These are phyloP conservation scores for Lophius piscatorius DNA, from an alignment of 2,113 vertebrate species.

Conservation along the genomic window DNA sequence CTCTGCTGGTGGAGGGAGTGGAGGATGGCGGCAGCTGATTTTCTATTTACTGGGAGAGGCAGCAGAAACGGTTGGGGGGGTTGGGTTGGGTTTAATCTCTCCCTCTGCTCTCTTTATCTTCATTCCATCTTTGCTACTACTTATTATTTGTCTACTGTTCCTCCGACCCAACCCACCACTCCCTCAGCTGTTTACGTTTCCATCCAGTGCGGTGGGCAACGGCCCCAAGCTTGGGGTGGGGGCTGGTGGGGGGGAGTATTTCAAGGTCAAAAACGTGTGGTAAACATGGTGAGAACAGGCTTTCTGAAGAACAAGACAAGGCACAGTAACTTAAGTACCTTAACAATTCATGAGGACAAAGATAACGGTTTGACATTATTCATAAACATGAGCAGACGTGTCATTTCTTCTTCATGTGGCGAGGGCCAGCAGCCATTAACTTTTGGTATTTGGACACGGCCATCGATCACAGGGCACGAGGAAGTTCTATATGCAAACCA, in stretches of 20 bases:
- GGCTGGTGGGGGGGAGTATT: neutral
- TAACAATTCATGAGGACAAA: neutral
- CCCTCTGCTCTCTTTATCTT: conserved; percentile 15
- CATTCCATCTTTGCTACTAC: conserved; percentile 5
- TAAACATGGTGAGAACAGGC: neutral
- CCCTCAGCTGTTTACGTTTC: conserved; percentile 1
- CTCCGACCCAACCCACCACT: neutral
- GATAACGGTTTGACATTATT: conserved; percentile 3
- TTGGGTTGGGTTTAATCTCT: conserved; percentile 13
- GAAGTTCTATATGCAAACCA: conserved; percentile 22
- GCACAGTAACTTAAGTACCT: neutral
- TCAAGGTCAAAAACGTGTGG: conserved; percentile 48
- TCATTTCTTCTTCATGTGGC: no score
- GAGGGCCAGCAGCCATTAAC: no score
- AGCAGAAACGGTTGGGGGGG: conserved; percentile 6
- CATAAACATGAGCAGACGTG: neutral
- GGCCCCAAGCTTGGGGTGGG: neutral
- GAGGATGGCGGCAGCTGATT: conserved; percentile 45
- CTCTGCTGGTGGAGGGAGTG: conserved; percentile 29
- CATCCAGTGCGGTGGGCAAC: conserved; percentile 8
- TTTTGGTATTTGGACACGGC: conserved; percentile 32
- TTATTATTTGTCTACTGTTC: conserved; percentile 6
- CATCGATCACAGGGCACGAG: conserved; percentile 25
- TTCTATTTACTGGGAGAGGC: conserved; percentile 42
- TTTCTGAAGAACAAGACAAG: neutral